Base-by-base conservation (phyloP, 64 coral and sea anemone genomes). In the Montipora efflorescens region DNA sequence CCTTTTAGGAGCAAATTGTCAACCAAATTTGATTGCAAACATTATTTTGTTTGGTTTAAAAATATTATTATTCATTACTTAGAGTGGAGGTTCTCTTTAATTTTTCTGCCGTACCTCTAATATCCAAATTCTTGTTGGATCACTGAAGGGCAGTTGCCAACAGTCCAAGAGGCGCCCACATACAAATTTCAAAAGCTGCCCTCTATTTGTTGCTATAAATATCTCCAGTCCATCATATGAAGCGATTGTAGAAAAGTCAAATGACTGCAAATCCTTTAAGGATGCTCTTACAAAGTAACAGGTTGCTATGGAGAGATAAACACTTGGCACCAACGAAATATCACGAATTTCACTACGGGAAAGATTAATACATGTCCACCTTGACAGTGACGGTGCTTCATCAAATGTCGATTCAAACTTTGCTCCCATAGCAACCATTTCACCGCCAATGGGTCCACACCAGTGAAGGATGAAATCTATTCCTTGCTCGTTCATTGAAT, bases 361-460 rank as follows among this genome's bases (percentile, higher is more conserved):
- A 85, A 67, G 82, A 48, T 67, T 70, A 64, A 85, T 16, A 85
- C 64, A 85, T 50, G 43, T 70, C 82, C 82, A 85, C 48, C 82
- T 85, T 85, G 62, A 9, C 19, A 22, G 16, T 49, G 10, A 7
- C 14, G 8, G 62, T 64, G 58, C 58, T 67, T 19, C 15, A 46
- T 36, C 20, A 82, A 5, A 8, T 19, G 10, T 83, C 58, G 57
- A 14, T 28, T 83, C 25, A 8, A 18, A 61, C 15, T 67, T 83
- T 66, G 61, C 43, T 51, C 82, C 82, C 82, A 85, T 85, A 64
- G 82, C 62, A 70, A 85, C 64, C 45, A 50, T 20, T 85, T 85
- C 14, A 67, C 8, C 5, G 12, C 5, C 6, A 3, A 85, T 3
- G 12, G 70, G 19, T 4, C 82, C 82, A 50, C 82, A 85, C 82